Conservation (phyloP, 1,140 invertebrate genomes). For the Drosophila sturtevanti region DNA sequence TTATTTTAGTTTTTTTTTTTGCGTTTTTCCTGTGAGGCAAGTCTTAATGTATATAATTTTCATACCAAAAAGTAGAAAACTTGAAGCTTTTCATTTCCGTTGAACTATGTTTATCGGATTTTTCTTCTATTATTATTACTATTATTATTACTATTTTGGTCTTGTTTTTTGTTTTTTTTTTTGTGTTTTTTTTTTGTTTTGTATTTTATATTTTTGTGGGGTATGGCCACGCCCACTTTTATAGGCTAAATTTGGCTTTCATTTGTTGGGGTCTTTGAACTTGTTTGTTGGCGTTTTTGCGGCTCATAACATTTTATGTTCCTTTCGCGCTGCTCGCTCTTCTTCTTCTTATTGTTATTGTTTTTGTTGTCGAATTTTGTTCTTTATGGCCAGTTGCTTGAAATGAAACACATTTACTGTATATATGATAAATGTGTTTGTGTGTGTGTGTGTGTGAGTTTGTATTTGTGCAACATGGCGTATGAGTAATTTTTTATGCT, state of each 20-base stretch:
- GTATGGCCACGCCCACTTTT: constrained; percentile 23
- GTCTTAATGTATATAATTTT: constrained; percentile 54
- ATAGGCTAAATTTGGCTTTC: constrained; percentile 15
- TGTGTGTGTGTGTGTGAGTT: not conserved
- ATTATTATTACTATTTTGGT: not conserved
- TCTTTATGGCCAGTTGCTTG: constrained; percentile 53
- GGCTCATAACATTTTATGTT: constrained; percentile 67
- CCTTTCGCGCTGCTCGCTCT: constrained; percentile 27
- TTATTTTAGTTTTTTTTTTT: no score
- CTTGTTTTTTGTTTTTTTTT: not conserved
- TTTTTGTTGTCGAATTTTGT: constrained; percentile 1
- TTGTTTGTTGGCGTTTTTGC: constrained; percentile 67
- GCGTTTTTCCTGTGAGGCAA: constrained; percentile 48
- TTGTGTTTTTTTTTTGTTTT: not conserved
- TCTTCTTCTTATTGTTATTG: not conserved
- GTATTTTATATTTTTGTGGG: no score
- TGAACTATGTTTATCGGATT: constrained; percentile 60
- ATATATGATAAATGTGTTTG: constrained; percentile 35
- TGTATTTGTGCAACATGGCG: constrained; percentile 37
- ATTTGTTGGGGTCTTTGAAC: constrained; percentile 64
- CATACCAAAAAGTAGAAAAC: constrained; percentile 18
- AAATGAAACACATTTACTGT: constrained; percentile 67
- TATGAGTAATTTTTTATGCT: constrained; percentile 49
- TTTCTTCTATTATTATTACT: constrained; percentile 16
- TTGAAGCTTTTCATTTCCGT: constrained; percentile 72